phyloP scores from a whole-genome alignment of 2,888 invertebrate genomes.

The Lepidochrysops patricia region DNA sequence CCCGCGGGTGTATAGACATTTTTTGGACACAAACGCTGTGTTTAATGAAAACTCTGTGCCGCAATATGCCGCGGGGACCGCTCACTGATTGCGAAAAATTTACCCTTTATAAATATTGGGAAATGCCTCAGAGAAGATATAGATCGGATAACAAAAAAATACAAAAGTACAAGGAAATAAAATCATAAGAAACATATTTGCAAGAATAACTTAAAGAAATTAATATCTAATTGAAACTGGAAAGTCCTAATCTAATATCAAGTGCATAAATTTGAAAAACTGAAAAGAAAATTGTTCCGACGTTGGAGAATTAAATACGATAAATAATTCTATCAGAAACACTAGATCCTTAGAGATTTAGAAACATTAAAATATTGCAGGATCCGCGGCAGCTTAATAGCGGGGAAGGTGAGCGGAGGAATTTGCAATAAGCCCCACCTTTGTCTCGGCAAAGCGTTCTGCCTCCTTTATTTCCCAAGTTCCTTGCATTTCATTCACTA shows the following conservation, averaged over 20 bases:
- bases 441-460: conserved; percentile 47
- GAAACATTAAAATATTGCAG: conserved; percentile 34
- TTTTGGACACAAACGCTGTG: conserved; percentile 59
- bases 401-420: conserved; percentile 57
- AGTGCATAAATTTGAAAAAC: too few relatives aligned
- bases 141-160: too few relatives aligned
- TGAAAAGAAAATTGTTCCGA: conserved; percentile 1
- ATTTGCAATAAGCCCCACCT: conserved; percentile 69
- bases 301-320: conserved; percentile 1
- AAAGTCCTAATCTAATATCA: too few relatives aligned
- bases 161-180: too few relatives aligned
- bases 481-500: conserved; percentile 59
- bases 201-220: too few relatives aligned
- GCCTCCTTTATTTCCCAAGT: conserved; percentile 54
- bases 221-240: not conserved
- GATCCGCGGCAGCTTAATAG: conserved; percentile 54
- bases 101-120: conserved; percentile 28
- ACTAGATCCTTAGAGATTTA: conserved; percentile 16
- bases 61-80: conserved; percentile 61
- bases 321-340: conserved; percentile 8
- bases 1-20: conserved; percentile 55
- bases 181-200: too few relatives aligned
- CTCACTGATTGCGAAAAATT: conserved; percentile 58
- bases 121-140: not conserved
- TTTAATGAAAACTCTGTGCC: conserved; percentile 71